Base-by-base conservation (phyloP, 2,888 invertebrate genomes). In the Chloroclysta siterata region DNA sequence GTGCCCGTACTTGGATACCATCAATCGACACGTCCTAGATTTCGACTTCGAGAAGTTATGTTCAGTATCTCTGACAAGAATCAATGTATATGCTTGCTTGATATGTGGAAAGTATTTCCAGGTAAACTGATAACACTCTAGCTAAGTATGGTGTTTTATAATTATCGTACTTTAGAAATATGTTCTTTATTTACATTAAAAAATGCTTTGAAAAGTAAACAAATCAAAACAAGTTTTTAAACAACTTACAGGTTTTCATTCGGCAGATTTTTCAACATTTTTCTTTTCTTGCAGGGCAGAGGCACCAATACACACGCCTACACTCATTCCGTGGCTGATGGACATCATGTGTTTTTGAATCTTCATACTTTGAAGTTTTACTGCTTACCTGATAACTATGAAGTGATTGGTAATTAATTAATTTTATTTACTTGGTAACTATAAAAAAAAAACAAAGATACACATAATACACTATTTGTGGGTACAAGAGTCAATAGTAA, bases 1-100 rank as follows among this genome's bases (percentile, higher is more conserved):
- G 50, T 99, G 99, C 80, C 99, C 99, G 0, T 99, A 99, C 83
- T 92, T 99, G 78, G 99, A 99, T 81, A 99, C 99, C 0, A 99
- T 99, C 66, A 99, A 99, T 87, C 94, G 99, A 57, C 98, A 98
- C 77, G 95, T 99, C 66, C 89, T 99, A 66, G 99, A 99, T 90
- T 99, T 99, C 93, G 99, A 99, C 92, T 99, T 99, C 93, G 99
- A 99, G 89, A 99, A 99, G 86, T 89, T 99, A 28, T 99, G 99
- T 84, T 99, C 99, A 0, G 97, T 99, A 42, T 99, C 99, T 0
- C 87, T 99, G 68, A 99, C 99, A 0, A 96, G 99, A 79, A 98
- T 99, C 75, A 99, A 99, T 94, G 99, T 99, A 39, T 99, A 99
- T 86, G 99, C 99, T 7, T 99, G 99, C 83, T 94, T 99, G 65